Evolutionary conservation across 2,888 invertebrate genomes (phyloP), one percentile per base, ranked within the genome.

Genomic region (Resseliella maxima): DNA sequence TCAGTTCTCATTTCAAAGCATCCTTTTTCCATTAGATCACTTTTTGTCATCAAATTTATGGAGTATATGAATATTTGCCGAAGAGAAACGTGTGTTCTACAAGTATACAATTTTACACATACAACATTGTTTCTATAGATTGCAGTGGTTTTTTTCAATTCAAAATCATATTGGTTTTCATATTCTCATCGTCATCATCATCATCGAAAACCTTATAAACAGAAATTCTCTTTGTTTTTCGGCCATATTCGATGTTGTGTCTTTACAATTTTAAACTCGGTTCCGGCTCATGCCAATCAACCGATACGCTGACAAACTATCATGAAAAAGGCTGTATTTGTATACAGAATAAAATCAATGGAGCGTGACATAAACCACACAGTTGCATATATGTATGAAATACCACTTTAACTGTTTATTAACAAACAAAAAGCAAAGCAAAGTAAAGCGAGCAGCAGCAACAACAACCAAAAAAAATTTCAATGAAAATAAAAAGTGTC

Each of bases 41-140:
- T 35, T 72, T 72, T 72, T 72, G 27, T 31, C 72, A 18, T 24
- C 72, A 31, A 27, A 72, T 72, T 72, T 72, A 38, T 83, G 38
- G 38, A 64, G 38, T 21, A 83, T 38, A 83, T 83, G 83, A 83
- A 83, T 83, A 83, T 83, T 83, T 83, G 24, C 83, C n/a, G 83
- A 72, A 5, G 72, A 31, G 72, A 72, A 50, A 72, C 72, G 72
- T 31, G 31, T 72, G 72, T 72, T 72, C 31, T 72, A 72, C 31
- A n/a, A 72, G 31, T 35, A 59, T 59, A 59, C 31, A 1, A 38
- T 2, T 83, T 83, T 83, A 24, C 83, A 83, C 36, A 72, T 72
- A 35, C 38, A 36, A 3, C n/a, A 8, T 38, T n/a, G n/a, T n/a
- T n/a, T n/a, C n/a, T n/a, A 72, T 72, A 35, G 36, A 36, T 2